Evolutionary conservation across 2,797 vertebrate species (phyloP).

Genomic region (Spondyliosoma cantharus): DNA sequence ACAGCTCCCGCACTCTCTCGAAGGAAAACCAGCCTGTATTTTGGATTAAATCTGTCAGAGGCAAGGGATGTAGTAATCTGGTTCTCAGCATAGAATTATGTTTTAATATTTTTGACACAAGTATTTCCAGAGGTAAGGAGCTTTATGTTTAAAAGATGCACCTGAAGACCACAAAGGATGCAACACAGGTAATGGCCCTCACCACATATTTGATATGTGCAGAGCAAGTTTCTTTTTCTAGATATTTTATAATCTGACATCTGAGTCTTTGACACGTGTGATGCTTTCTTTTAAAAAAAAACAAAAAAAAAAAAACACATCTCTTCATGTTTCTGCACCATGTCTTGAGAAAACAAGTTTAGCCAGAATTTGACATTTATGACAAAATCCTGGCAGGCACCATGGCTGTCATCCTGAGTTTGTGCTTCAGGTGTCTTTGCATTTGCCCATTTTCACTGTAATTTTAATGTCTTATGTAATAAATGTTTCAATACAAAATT

Average conservation of each 20-base stretch:
- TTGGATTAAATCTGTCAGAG: background rate
- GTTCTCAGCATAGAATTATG: background rate
- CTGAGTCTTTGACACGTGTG: background rate
- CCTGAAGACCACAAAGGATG: background rate
- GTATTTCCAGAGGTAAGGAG: background rate
- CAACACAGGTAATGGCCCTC: background rate
- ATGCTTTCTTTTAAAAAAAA: background rate
- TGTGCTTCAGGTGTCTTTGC: background rate
- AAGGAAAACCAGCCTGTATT: background rate
- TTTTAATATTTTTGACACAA: conserved; percentile 1
- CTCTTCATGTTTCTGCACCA: background rate
- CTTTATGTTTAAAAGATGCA: background rate
- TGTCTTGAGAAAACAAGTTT: background rate
- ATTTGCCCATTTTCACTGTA: background rate
- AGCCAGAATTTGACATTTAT: too few species aligned
- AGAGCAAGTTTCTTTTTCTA: background rate
- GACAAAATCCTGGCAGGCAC: background rate
- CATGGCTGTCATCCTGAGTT: background rate
- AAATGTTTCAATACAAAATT: conserved; percentile 25
- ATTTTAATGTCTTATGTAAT: conserved; percentile 46
- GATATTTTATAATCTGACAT: background rate
- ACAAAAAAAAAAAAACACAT: too few species aligned
- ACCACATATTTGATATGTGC: background rate
- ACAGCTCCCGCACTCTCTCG: background rate
- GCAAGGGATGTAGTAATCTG: background rate